phyloP scores from a whole-genome alignment of 1,140 invertebrate genomes.

The Polypedilum vanderplanki region DNA sequence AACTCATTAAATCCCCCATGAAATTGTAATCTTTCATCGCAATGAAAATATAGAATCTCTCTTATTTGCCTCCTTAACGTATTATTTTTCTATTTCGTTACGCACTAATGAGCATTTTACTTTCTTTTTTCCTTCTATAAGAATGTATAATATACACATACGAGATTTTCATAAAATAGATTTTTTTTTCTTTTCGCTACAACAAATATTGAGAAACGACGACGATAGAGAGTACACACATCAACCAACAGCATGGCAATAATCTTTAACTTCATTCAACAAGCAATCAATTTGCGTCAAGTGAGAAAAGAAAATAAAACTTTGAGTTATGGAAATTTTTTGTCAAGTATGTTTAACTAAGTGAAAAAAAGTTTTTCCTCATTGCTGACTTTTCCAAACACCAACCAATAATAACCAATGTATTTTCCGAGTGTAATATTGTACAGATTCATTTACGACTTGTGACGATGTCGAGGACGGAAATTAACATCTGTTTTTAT shows the following conservation, averaged over 20 bases:
- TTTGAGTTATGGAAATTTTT: conserved; percentile 13
- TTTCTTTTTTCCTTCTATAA: neutral
- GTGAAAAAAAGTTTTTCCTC: neutral
- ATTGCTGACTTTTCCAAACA: neutral
- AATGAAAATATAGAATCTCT: neutral
- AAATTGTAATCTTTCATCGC: conserved; percentile 13
- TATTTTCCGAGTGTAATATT: neutral
- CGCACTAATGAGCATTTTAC: conserved; percentile 10
- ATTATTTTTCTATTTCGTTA: neutral
- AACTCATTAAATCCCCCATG: conserved; percentile 12
- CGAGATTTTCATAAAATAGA: neutral
- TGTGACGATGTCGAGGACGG: conserved; percentile 15
- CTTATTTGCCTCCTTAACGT: neutral
- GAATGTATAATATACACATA: neutral
- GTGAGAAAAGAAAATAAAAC: neutral
- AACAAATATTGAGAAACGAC: no score
- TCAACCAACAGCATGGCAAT: neutral
- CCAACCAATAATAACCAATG: neutral
- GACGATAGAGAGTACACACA: no score
- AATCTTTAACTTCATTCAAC: conserved; percentile 19
- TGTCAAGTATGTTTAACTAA: neutral
- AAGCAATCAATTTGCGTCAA: conserved; percentile 18
- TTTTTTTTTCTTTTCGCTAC: neutral
- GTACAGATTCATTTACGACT: conserved; percentile 2
- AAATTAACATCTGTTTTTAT: conserved; percentile 20